These are phyloP conservation scores for Pollenia amentaria DNA, from an alignment of 2,888 invertebrate genomes.

Conservation along the genomic window DNA sequence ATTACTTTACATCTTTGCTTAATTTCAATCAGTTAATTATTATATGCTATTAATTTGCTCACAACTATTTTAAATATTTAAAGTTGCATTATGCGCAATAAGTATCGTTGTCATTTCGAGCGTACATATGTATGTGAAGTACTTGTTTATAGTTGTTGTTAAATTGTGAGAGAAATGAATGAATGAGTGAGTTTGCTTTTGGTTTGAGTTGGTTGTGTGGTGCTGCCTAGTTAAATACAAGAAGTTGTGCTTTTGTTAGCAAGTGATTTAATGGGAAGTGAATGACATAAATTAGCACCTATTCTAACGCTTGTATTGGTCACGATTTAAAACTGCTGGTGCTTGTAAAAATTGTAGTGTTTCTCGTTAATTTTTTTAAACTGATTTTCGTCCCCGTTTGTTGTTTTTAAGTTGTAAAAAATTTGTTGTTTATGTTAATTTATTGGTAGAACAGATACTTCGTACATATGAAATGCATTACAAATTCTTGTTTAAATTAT, in stretches of 20 bases:
- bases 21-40: too few species aligned
- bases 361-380: slow-evolving; percentile 8
- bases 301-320: slow-evolving; percentile 70
- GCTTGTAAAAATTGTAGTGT: slow-evolving; percentile 38
- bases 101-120: background rate
- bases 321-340: slow-evolving; percentile 64
- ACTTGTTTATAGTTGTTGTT: slow-evolving; percentile 38
- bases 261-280: slow-evolving; percentile 74
- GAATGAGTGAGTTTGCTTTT: slow-evolving; percentile 54
- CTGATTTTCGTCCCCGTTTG: slow-evolving; percentile 45
- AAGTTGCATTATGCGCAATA: background rate
- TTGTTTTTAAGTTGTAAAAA: slow-evolving; percentile 66
- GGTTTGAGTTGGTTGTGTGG: slow-evolving; percentile 46
- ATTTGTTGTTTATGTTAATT: slow-evolving; percentile 74
- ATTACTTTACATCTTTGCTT: too few species aligned
- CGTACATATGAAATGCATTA: slow-evolving; percentile 45
- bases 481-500: slow-evolving; percentile 46
- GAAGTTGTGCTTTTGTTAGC: slow-evolving; percentile 39
- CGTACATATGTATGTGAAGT: background rate
- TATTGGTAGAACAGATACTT: slow-evolving; percentile 50
- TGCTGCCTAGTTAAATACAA: slow-evolving; percentile 11
- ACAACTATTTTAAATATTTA: background rate
- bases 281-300: slow-evolving; percentile 75
- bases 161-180: slow-evolving; percentile 46
- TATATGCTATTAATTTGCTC: background rate